These are phyloP conservation scores for Lissonota sp. DNA, from an alignment of 2,888 invertebrate species.

Conservation along the genomic window DNA sequence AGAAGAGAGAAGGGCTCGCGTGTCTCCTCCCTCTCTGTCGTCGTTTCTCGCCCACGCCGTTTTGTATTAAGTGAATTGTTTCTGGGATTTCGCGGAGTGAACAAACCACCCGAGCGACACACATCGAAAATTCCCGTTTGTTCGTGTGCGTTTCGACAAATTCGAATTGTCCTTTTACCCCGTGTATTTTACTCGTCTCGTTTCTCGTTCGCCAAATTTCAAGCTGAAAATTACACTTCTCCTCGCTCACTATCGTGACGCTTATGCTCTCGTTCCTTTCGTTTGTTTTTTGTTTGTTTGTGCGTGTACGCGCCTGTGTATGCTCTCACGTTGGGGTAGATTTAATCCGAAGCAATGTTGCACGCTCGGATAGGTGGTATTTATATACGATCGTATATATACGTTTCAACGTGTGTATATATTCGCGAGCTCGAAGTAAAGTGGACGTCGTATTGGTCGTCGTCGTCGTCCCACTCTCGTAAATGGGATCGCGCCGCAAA, in stretches of 20 bases:
- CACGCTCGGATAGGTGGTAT: slow-evolving; percentile 43
- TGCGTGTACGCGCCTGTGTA: slow-evolving; percentile 11
- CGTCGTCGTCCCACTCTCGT: slow-evolving; percentile 63
- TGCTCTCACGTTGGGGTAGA: slow-evolving; percentile 26
- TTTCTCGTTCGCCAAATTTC: slow-evolving; percentile 62
- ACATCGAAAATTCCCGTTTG: slow-evolving; percentile 35
- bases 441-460: slow-evolving; percentile 31
- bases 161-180: slow-evolving; percentile 52
- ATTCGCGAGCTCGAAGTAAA: slow-evolving; percentile 12
- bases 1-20: slow-evolving; percentile 24
- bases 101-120: too few relatives aligned
- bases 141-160: slow-evolving; percentile 41
- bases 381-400: slow-evolving; percentile 41
- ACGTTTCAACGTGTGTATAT: neutral
- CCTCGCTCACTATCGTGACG: slow-evolving; percentile 5
- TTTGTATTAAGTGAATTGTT: slow-evolving; percentile 78
- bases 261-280: neutral
- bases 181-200: slow-evolving; percentile 46
- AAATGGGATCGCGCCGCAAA: slow-evolving; percentile 66
- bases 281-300: neutral
- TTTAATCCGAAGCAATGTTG: slow-evolving; percentile 52
- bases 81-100: slow-evolving; percentile 77
- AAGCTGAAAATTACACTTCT: slow-evolving; percentile 60
- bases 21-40: slow-evolving; percentile 30
- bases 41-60: slow-evolving; percentile 68